Conservation (phyloP, 1,140 invertebrate species). For the Acromyrmex heyeri region DNA sequence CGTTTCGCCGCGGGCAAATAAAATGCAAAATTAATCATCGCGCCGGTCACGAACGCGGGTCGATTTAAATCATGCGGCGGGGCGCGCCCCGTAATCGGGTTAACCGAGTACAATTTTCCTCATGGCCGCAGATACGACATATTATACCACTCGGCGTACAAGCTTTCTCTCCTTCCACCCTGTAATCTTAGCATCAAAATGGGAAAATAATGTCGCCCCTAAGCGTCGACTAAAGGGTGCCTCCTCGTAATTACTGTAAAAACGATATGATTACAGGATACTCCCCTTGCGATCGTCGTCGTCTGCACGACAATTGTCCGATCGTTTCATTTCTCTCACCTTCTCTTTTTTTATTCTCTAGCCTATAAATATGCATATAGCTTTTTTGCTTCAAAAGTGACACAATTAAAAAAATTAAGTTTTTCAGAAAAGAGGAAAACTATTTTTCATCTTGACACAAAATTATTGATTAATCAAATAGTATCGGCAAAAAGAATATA, state of each 20-base stretch:
- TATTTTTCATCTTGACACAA: no score
- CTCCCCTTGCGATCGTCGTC: neutral
- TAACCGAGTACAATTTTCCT: slow-evolving; percentile 61
- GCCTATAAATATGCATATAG: no score
- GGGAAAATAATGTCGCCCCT: slow-evolving; percentile 73
- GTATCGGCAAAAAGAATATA: no score
- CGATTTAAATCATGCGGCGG: slow-evolving; percentile 45
- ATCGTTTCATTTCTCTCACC: slow-evolving; percentile 43
- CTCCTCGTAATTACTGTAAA: slow-evolving; percentile 78
- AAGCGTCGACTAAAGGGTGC: slow-evolving; percentile 69
- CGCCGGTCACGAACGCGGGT: slow-evolving; percentile 48
- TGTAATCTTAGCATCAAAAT: slow-evolving; percentile 73
- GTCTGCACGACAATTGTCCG: slow-evolving; percentile 27
- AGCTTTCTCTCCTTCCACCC: neutral
- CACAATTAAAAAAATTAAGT: no score
- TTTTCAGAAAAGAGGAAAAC: no score
- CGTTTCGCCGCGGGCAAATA: slow-evolving; percentile 54
- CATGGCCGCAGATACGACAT: slow-evolving; percentile 56
- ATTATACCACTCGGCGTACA: slow-evolving; percentile 52
- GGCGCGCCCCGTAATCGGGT: slow-evolving; percentile 50
- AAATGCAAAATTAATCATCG: slow-evolving; percentile 62
- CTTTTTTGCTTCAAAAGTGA: no score
- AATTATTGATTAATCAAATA: no score
- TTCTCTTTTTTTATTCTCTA: neutral
- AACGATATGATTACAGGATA: slow-evolving; percentile 79